Evolutionary conservation across 2,797 vertebrate genomes (phyloP), one percentile per base, ranked within the genome.

Genomic region (Manis javanica): DNA sequence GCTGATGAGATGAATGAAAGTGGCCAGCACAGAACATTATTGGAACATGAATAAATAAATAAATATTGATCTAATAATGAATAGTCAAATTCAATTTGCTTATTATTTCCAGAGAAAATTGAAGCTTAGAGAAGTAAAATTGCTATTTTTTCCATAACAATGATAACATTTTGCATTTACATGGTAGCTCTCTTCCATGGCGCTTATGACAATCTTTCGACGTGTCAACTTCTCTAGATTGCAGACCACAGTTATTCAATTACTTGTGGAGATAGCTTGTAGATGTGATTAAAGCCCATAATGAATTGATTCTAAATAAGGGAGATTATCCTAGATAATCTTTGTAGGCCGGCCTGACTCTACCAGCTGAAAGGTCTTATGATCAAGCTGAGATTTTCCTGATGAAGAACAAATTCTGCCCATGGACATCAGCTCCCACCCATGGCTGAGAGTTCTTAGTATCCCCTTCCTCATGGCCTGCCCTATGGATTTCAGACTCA

Each of bases 121-220:
- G 55, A 94, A 91, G 19, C 23, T 79, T 95, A 79, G 16, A 81
- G 23, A 94, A 84, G 51, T 74, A 93, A 92, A 94, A 86, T 31
- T 51, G 64, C 11, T 91, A 46, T 11, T 61, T 7, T 91, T 83
- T 49, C 89, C 49, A 68, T 71, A 87, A 75, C 5, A 71, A 57
- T 82, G 16, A n/a, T 26, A 26, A 49, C 7, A 75, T 85, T 81
- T 90, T 53, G 6, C 1, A 81, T 90, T 69, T 82, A 57, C 51
- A 21, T 11, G 66, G 1, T 46, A 81, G 49, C 4, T 66, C 21
- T 96, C 53, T 87, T 57, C 42, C 24, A n/a, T 21, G 15, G 61
- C 39, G 12, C 31, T 92, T 91, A 64, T 37, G 24, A 90, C n/a
- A 11, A 57, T 87, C 9, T 72, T 90, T 53, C 46, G 29, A 85